phyloP scores from a whole-genome alignment of 2,888 invertebrate species.

The Dasypolia templi region DNA sequence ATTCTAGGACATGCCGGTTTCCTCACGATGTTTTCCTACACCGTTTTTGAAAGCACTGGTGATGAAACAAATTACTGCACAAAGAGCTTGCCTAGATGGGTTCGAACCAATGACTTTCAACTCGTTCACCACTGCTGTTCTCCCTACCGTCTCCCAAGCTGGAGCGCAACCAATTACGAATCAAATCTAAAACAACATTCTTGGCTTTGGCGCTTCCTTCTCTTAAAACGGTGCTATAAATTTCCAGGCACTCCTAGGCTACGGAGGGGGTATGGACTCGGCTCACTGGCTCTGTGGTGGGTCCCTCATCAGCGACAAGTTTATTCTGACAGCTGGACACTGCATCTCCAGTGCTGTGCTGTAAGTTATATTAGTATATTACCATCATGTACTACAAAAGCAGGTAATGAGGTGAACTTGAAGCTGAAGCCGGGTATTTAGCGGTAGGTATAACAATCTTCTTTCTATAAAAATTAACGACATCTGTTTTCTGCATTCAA shows the following conservation, averaged over 20 bases:
- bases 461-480: no score
- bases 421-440: no score
- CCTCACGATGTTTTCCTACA: no score
- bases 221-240: neutral
- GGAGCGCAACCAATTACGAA: neutral
- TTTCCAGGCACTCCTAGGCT: constrained; percentile 62
- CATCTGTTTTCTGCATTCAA: no score
- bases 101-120: no score
- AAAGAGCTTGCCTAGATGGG: neutral
- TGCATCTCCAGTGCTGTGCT: constrained; percentile 51
- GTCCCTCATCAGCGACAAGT: constrained; percentile 62
- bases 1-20: no score
- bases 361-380: no score
- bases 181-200: neutral
- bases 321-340: constrained; percentile 66
- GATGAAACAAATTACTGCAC: no score
- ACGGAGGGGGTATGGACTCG: constrained; percentile 39
- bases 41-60: no score
- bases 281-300: constrained; percentile 65
- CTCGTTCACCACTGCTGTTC: neutral
- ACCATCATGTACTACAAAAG: no score
- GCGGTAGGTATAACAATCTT: no score
- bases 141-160: neutral
- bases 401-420: no score
- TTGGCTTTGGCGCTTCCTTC: neutral